These are phyloP conservation scores for Saimiri boliviensis DNA, from an alignment of 2,113 vertebrate species.

Conservation along the genomic window DNA sequence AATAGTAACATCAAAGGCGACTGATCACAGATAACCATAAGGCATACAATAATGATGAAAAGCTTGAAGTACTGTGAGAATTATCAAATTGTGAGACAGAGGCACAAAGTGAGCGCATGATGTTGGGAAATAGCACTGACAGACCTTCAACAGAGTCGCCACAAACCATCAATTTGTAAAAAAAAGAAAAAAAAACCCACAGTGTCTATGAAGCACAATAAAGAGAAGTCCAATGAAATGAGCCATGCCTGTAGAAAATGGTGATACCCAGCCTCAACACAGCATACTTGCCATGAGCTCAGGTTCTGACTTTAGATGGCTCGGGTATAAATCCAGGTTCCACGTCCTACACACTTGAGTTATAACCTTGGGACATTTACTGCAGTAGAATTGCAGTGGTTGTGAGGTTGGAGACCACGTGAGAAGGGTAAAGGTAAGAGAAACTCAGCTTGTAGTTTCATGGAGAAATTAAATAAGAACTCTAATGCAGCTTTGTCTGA, in stretches of 20 bases:
- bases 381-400: background rate
- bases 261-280: accelerated
- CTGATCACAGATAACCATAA: background rate
- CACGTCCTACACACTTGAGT: background rate
- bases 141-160: background rate
- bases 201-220: background rate
- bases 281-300: no score
- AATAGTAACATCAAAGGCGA: background rate
- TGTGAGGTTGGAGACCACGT: background rate
- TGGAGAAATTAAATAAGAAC: background rate
- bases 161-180: background rate
- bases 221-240: background rate
- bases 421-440: background rate
- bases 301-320: no score
- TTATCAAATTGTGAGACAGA: background rate
- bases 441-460: background rate
- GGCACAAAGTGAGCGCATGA: background rate
- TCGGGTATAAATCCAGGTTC: background rate
- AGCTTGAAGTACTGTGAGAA: background rate
- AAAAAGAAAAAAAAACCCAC: background rate
- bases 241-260: background rate
- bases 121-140: background rate
- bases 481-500: background rate
- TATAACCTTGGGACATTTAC: accelerated
- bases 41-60: background rate